These are phyloP conservation scores for Anaspis maculata DNA, from an alignment of 2,888 invertebrate genomes.

Conservation along the genomic window DNA sequence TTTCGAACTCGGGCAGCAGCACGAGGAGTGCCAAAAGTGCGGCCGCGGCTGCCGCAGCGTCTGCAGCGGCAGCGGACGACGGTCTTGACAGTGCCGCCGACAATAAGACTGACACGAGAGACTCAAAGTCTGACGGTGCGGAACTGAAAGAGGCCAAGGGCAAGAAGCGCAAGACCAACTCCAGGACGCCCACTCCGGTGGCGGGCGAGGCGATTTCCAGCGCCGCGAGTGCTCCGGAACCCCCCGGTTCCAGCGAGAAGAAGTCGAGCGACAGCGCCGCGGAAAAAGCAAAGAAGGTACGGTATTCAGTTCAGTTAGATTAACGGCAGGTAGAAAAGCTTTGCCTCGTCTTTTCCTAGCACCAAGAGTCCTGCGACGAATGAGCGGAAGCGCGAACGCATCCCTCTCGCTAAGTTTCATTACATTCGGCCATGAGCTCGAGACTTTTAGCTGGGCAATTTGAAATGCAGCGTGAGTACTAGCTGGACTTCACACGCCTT, in stretches of 20 bases:
- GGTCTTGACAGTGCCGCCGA: slow-evolving; percentile 10
- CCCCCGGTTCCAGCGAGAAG: slow-evolving; percentile 20
- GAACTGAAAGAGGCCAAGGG: slow-evolving; percentile 30
- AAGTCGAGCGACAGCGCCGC: slow-evolving; percentile 22
- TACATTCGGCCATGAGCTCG: too few relatives aligned
- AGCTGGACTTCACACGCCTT: too few relatives aligned
- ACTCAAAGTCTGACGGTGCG: slow-evolving; percentile 15
- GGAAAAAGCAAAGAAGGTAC: slow-evolving; percentile 30
- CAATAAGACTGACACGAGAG: slow-evolving; percentile 19
- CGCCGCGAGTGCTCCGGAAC: slow-evolving; percentile 12
- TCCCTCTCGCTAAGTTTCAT: too few relatives aligned
- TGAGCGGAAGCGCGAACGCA: too few relatives aligned
- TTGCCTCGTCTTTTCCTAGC: too few relatives aligned
- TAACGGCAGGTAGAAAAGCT: too few relatives aligned
- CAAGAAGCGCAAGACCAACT: slow-evolving; percentile 40
- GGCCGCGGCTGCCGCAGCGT: slow-evolving; percentile 22
- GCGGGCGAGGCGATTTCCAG: slow-evolving; percentile 18
- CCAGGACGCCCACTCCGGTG: slow-evolving; percentile 40
- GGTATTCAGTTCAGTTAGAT: too few relatives aligned
- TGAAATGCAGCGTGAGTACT: too few relatives aligned
- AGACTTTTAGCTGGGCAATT: too few relatives aligned
- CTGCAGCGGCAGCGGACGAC: slow-evolving; percentile 10
- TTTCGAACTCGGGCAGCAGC: slow-evolving; percentile 16
- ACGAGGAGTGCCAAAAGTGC: slow-evolving; percentile 31
- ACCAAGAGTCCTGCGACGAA: too few relatives aligned